Evolutionary conservation across 2,797 vertebrate genomes (phyloP).

Genomic region (Rhabdomys pumilio): DNA sequence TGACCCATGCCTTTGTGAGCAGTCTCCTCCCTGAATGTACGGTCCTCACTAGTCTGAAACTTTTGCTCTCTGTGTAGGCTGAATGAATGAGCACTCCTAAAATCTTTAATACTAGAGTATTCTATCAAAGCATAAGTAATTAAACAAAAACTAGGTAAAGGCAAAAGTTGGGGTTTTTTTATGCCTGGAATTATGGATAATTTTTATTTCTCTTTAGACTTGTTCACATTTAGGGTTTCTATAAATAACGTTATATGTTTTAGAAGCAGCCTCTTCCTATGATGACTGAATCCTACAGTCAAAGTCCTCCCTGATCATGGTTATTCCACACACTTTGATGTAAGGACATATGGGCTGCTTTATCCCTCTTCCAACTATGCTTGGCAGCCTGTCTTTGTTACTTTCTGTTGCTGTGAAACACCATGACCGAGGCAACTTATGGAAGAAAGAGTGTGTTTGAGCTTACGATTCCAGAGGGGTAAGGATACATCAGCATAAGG

Average conservation of each 20-base stretch:
- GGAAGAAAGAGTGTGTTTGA: background rate
- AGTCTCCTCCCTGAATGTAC: background rate
- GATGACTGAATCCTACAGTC: background rate
- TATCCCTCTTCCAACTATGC: background rate
- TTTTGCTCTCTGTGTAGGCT: no score
- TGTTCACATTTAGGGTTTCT: slow-evolving; percentile 8
- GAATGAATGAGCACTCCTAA: background rate
- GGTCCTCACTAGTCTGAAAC: background rate
- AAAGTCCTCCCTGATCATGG: background rate
- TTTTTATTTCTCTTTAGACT: slow-evolving; percentile 52
- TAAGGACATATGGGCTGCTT: background rate
- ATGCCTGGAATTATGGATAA: background rate
- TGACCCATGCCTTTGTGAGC: background rate
- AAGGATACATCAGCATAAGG: no score
- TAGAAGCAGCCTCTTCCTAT: slow-evolving; percentile 28
- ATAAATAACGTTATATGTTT: slow-evolving; percentile 32
- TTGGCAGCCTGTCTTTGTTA: background rate
- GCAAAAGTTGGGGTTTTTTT: background rate
- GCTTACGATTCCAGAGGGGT: background rate
- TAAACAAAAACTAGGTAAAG: slow-evolving; percentile 6
- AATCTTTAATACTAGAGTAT: background rate
- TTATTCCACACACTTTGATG: background rate
- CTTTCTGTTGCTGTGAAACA: background rate
- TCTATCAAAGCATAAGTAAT: background rate
- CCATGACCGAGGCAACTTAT: background rate